These are phyloP conservation scores for Drosophila cardini DNA, from an alignment of 1,140 invertebrate species.

Conservation along the genomic window DNA sequence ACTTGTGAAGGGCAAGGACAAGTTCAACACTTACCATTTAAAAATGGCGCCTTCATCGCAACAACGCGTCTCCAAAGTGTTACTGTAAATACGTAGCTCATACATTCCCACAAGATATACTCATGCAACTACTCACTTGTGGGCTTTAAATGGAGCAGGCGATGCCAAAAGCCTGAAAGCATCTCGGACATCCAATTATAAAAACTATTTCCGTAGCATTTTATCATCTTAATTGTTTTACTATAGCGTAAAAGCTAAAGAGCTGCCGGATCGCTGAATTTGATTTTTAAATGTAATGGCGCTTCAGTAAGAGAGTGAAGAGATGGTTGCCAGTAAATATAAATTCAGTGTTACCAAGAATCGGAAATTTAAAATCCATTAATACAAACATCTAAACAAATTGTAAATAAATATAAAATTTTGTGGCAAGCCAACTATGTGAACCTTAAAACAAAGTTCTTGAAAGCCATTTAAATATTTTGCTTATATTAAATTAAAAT, in stretches of 20 bases:
- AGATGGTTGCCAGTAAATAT: background rate
- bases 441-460: no score
- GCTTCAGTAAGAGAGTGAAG: background rate
- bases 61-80: conserved; percentile 3
- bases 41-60: conserved; percentile 2
- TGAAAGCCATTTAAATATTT: no score
- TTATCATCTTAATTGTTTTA: conserved; percentile 7
- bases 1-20: conserved; percentile 36
- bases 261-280: background rate
- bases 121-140: conserved; percentile 11
- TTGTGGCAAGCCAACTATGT: background rate
- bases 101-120: no score
- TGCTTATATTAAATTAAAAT: conserved; percentile 1
- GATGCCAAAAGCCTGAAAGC: background rate
- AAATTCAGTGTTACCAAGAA: background rate
- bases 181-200: background rate
- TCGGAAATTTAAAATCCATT: background rate
- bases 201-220: background rate
- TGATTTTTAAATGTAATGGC: background rate
- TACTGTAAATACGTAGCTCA: conserved; percentile 2
- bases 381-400: background rate
- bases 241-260: background rate
- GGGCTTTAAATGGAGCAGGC: background rate
- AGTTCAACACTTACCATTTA: conserved; percentile 23
- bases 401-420: background rate